Evolutionary conservation across 1,140 invertebrate species (phyloP), one percentile per base, ranked within the genome.

Genomic region (Lepidurus arcticus): DNA sequence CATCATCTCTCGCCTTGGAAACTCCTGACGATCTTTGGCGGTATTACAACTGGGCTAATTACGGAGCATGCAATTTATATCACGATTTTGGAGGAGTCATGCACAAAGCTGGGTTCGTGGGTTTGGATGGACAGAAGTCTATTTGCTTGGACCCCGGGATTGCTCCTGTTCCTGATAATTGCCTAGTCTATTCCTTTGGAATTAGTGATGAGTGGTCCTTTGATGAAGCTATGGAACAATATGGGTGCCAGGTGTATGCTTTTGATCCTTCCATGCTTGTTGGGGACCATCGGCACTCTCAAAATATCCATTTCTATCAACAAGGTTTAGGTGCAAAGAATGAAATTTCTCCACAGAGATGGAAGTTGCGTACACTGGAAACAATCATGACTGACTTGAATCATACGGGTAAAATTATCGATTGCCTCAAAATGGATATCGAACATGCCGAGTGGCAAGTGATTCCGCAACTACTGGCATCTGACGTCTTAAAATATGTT

Each of bases 161-260:
- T 34, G 44, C 76, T 24, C 44, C 44, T 8, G 76, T 76, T 5
- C 44, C 75, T 9, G 44, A 76, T 9, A 43, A 76, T 24, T 82
- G 81, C 75, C 24, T 78, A 10, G 81, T 82, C 76, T 81, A 81
- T 47, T 82, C 81, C 42, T 81, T 82, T 42, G 81, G 81, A n/a
- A 79, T 82, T 43, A 80, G 81, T 42, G 80, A 83, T 74, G 82
- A 83, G 34, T 83, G 82, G 82, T 80, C 79, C 0, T 83, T 83
- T 75, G 82, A 83, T 47, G 81, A 83, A 43, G 81, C 79, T 10
- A 75, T 81, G 21, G 81, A 77, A 26, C 76, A 79, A 7, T 81
- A 80, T 34, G 82, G 82, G 9, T 83, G 82, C 65, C 43, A 81
- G 75, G 82, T 83, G 21, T 82, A 80, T 79, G 79, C 82, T 8